These are phyloP conservation scores for Stomatorhinus walkeri DNA, from an alignment of 2,797 vertebrate genomes.

Conservation along the genomic window DNA sequence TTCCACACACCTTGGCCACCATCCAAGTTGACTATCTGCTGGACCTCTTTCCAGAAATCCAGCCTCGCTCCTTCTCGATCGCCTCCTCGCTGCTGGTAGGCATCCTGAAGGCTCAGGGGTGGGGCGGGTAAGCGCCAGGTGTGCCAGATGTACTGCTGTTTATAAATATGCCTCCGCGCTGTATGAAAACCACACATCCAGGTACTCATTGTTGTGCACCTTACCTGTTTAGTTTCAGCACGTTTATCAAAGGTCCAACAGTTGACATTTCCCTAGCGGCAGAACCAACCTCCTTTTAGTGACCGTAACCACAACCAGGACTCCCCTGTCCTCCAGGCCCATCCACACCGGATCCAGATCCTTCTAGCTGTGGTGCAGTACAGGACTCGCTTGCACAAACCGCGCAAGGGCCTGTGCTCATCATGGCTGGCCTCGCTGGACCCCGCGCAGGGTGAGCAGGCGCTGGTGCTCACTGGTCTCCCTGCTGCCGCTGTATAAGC, in stretches of 20 bases:
- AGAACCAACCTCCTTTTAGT: background rate
- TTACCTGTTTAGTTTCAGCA: background rate
- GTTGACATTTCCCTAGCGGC: background rate
- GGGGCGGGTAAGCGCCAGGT: background rate
- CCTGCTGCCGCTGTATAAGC: background rate
- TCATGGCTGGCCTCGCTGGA: conserved; percentile 82
- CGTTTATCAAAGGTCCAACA: background rate
- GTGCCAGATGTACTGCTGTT: background rate
- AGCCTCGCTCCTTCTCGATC: conserved; percentile 87
- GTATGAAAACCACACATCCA: background rate
- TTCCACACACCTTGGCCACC: conserved; percentile 70
- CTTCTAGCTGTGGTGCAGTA: conserved; percentile 83
- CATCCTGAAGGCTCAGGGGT: background rate
- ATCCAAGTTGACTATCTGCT: conserved; percentile 71
- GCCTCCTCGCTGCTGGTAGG: conserved; percentile 79
- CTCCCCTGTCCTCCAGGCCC: conserved; percentile 52
- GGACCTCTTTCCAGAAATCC: conserved; percentile 83
- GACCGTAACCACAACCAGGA: background rate
- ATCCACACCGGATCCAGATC: conserved; percentile 72
- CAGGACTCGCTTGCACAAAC: conserved; percentile 70
- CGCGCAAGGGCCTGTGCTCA: conserved; percentile 82
- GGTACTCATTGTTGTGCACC: background rate
- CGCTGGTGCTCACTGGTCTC: background rate
- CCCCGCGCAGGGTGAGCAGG: conserved; percentile 61
- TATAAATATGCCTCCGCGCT: background rate